These are phyloP conservation scores for Euwallacea similis DNA, from an alignment of 1,140 invertebrate genomes.

Conservation along the genomic window DNA sequence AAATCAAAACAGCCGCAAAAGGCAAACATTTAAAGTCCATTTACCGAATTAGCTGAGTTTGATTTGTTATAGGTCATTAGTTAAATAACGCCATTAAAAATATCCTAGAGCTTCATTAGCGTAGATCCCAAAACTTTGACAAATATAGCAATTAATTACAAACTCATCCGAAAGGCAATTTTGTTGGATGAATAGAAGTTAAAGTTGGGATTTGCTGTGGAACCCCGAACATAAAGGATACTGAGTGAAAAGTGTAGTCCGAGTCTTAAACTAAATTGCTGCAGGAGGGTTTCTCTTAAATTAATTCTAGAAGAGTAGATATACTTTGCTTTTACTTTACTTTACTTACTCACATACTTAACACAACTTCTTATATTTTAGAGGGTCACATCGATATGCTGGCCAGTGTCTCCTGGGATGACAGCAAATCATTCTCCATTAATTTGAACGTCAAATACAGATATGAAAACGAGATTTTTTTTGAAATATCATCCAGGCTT, in stretches of 20 bases:
- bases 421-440: conserved; percentile 58
- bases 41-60: no score
- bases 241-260: conserved; percentile 29
- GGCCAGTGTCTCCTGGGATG: conserved; percentile 60
- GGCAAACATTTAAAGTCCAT: no score
- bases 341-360: no score
- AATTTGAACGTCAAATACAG: conserved; percentile 58
- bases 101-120: conserved; percentile 16
- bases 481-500: conserved; percentile 55
- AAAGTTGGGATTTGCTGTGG: conserved; percentile 23
- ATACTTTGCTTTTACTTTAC: neutral
- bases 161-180: conserved; percentile 26
- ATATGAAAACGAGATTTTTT: conserved; percentile 48
- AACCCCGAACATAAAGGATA: conserved; percentile 20
- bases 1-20: neutral
- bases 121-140: conserved; percentile 18
- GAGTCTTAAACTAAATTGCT: conserved; percentile 18
- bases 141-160: conserved; percentile 32
- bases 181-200: conserved; percentile 28
- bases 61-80: no score
- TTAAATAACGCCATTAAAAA: neutral
- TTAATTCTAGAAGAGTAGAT: conserved; percentile 9
- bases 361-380: conserved; percentile 15
- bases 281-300: conserved; percentile 1
- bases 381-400: conserved; percentile 43